Conservation (phyloP, 2,113 vertebrate genomes). For the Grantiella picta region DNA sequence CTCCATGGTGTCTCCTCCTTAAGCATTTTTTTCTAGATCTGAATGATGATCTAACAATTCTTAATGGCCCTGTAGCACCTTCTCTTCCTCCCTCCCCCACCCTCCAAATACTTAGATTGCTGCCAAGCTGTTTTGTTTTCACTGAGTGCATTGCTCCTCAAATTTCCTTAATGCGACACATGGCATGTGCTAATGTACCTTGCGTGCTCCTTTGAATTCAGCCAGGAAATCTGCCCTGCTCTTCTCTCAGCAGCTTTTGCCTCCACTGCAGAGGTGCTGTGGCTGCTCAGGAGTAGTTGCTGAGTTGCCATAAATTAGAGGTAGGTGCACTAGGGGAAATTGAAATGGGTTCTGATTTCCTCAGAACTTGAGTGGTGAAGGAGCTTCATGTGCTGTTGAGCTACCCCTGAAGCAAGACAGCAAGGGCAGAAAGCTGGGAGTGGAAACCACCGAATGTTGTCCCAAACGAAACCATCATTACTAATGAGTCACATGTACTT, state of each 20-base stretch:
- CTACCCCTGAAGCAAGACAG: not conserved
- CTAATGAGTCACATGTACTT: not conserved
- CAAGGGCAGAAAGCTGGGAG: not conserved
- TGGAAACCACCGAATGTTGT: not conserved
- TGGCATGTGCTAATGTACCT: not conserved
- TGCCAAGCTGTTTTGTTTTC: conserved; percentile 2
- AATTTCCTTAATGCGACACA: not conserved
- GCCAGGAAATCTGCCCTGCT: not conserved
- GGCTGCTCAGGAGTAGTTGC: not conserved
- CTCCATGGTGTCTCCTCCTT: not conserved
- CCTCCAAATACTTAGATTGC: not conserved
- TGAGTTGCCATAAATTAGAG: conserved; percentile 17
- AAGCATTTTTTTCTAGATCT: not conserved
- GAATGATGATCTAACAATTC: not conserved
- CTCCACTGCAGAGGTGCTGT: not conserved
- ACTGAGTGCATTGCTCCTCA: not conserved
- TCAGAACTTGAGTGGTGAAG: not conserved
- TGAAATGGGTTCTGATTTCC: not conserved
- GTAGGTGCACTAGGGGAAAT: not conserved
- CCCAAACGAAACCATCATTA: not conserved
- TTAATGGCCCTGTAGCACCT: not conserved
- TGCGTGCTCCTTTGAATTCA: not conserved
- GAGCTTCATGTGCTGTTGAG: not conserved
- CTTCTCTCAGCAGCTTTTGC: not conserved
- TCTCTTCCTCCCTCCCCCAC: not conserved